Conservation (phyloP, 2,888 invertebrate species). For the Spicauda simplicius region DNA sequence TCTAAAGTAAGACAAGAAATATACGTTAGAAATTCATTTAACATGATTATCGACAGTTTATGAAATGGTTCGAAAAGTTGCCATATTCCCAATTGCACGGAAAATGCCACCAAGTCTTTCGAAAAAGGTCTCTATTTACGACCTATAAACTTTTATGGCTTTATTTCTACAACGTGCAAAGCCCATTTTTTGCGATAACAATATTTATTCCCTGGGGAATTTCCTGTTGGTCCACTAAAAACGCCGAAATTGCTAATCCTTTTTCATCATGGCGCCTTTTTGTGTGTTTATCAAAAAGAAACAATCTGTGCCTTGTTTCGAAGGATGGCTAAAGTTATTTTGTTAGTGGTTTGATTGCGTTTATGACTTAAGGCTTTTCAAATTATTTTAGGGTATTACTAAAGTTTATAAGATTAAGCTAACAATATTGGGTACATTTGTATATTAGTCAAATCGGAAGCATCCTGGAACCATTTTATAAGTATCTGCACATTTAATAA, state of each 20-base stretch:
- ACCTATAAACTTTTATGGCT: slow-evolving; percentile 37
- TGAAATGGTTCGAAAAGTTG: slow-evolving; percentile 25
- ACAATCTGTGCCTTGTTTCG: neutral
- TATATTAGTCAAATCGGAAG: no score
- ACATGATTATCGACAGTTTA: slow-evolving; percentile 1
- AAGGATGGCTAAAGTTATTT: neutral
- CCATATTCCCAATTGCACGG: slow-evolving; percentile 33
- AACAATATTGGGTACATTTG: no score
- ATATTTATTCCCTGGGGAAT: slow-evolving; percentile 38
- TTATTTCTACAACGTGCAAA: slow-evolving; percentile 38
- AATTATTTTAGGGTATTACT: neutral
- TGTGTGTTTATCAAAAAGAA: slow-evolving; percentile 7
- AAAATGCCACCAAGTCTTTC: slow-evolving; percentile 36
- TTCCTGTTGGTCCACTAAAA: slow-evolving; percentile 31
- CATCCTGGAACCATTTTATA: no score
- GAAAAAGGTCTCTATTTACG: slow-evolving; percentile 37
- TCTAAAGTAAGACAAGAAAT: no score
- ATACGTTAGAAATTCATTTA: neutral
- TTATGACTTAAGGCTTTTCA: no score
- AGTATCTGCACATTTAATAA: no score
- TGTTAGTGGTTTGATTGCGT: neutral
- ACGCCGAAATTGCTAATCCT: slow-evolving; percentile 33
- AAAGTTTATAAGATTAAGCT: no score
- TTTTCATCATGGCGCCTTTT: slow-evolving; percentile 27
- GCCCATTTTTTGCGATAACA: slow-evolving; percentile 38